Base-by-base conservation (phyloP, 1,140 invertebrate genomes). In the Ceratina australensis region DNA sequence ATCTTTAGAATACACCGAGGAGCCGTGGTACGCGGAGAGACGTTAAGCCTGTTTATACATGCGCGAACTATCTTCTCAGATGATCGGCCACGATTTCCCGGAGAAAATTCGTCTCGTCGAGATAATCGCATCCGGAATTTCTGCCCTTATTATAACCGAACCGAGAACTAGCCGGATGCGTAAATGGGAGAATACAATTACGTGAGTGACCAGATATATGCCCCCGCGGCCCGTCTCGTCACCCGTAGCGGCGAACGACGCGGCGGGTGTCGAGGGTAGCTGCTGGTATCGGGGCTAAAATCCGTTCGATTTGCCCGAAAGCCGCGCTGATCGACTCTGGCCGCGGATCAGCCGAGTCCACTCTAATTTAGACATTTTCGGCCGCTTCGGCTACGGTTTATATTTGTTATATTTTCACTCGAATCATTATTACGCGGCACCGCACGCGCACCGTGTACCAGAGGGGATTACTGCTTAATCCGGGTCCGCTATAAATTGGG, bases 401-500 rank as follows among this genome's bases (percentile, higher is more conserved):
- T 84, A 84, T 84, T 84, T 84, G 82, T 81, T 86, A 85, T 85
- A 84, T 84, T 85, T 85, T 84, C 82, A 57, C 75, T 79, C 72
- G 76, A 78, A 88, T 87, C 85, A 88, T 88, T 87, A 87, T 87
- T 88, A 86, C 83, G 80, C 75, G 80, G 83, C 78, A 74, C 77
- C 76, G 78, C 77, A 74, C 68, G 65, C 78, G 69, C 72, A 33
- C 47, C 64, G 65, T 67, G 69, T 65, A 84, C 65, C 71, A 33
- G 24, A 79, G 79, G 78, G 84, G 85, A 87, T 87, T 87, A 87
- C 82, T 59, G 86, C 77, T 86, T 82, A 87, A 84, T 87, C 83
- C 81, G 66, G 33, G 85, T 77, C 68, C 66, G 83, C 80, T 87
- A 87, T 87, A 86, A 88, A 87, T 87, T 88, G 85, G 78, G 77